Base-by-base conservation (phyloP, 2,888 invertebrate species). In the Netelia inedita region DNA sequence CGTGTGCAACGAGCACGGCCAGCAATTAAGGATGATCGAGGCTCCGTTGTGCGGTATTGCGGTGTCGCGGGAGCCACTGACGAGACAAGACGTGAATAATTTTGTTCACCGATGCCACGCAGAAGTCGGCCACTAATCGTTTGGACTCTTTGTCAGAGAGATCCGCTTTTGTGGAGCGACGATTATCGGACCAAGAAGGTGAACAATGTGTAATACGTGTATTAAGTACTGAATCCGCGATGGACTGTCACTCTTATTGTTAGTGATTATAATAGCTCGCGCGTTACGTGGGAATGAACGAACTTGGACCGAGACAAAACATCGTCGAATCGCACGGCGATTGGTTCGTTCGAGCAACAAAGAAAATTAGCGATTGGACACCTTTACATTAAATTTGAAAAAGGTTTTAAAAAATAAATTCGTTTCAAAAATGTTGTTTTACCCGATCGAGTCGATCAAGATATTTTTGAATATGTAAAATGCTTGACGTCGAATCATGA, bases 61-160 rank as follows among this genome's bases (percentile, higher is more conserved):
- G 68, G 61, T 50, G 53, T 65, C 53, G 63, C 55, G 35, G 16
- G 69, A 50, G 55, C 43, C 41, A 21, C 19, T 23, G 63, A 35
- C 21, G 53, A 63, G 46, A 72, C 71, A 79, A 65, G 63, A 71
- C 55, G n/a, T 23, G 50, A 79, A 65, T 71, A 72, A 71, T 79
- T 57, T 65, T 16, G 23, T 23, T 71, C 71, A 21, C 69, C 16
- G 63, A 55, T 57, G 66, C 65, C 65, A 75, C 59, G 53, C 14
- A 16, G 46, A 41, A 72, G 71, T 41, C 28, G 28, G 28, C 28
- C 61, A 59, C 57, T 66, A 61, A 68, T 74, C 74, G 61, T 61
- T 74, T 46, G 59, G 21, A 59, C 35, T 73, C 80, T 73, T 80
- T 74, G 80, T 80, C 80, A 61, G 50, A 74, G 61, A 50, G 28